Base-by-base conservation (phyloP, 35 echinoderm and acorn worm genomes). In the Stichopus chloronotus region DNA sequence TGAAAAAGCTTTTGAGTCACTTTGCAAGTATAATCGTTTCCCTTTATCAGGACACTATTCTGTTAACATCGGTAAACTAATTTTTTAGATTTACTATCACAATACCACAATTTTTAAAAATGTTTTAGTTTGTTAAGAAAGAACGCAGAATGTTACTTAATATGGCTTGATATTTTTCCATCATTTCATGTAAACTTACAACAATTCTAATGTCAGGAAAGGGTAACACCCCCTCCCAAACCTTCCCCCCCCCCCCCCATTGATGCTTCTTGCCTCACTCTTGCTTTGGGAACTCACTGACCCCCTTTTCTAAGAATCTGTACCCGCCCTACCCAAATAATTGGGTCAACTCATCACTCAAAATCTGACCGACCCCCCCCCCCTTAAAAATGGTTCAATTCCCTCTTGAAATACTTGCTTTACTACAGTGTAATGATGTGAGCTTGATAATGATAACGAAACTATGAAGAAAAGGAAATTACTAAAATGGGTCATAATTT, bases 121-220 rank as follows among this genome's bases (percentile, higher is more conserved):
- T 76, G 72, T 6, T 76, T 76, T 4, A 76, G 19, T 76, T 76
- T 76, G 72, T 76, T 76, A 76, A 76, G 72, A 76, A 76, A 76
- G 72, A 76, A 76, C 4, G 16, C 72, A 76, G 72, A 76, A 76
- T 76, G 72, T 76, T 76, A 76, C 72, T 76, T 76, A 76, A 76
- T 76, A 76, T 17, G 72, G 72, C 72, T 76, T 76, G 72, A 76
- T 76, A 43, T 71, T 71, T 71, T 71, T 71, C 1, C 65, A 71
- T 71, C 11, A 11, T 71, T 71, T 71, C 65, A 71, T 71, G 65
- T 71, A 71, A 71, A 71, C 65, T 71, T 71, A 71, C 65, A 71
- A 71, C 1, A 71, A 11, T 71, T 71, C 65, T 71, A 71, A 71
- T 71, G 65, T 71, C 1, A 11, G 1, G 1, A 71, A 71, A 71